Evolutionary conservation across 30 jellyfish, hydroid and myxozoan species (phyloP).

Genomic region (Catostylus mosaicus): DNA sequence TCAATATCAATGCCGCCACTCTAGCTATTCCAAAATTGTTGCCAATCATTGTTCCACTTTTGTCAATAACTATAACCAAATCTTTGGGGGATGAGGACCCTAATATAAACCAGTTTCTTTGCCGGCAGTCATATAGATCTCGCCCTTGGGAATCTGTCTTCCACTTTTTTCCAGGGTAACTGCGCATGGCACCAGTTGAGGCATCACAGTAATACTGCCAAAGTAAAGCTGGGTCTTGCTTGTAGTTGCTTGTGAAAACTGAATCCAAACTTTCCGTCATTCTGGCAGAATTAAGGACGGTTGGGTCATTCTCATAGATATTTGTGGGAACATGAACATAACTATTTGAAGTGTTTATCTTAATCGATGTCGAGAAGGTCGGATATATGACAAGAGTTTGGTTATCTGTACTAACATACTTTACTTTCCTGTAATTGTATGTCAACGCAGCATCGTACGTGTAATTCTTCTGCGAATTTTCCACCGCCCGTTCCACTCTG

Average conservation of each 20-base stretch:
- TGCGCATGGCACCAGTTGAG: conserved; percentile 77
- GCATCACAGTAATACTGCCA: conserved; percentile 90
- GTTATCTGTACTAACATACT: conserved; percentile 41
- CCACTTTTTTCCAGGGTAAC: conserved; percentile 83
- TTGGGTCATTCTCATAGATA: conserved; percentile 59
- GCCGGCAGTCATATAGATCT: conserved; percentile 77
- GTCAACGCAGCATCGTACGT: neutral
- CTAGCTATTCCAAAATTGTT: conserved; percentile 90
- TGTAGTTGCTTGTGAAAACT: conserved; percentile 54
- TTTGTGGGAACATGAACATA: conserved; percentile 93
- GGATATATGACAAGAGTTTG: conserved; percentile 30
- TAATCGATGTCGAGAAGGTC: conserved; percentile 50
- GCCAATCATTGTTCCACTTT: conserved; percentile 96
- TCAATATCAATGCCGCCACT: conserved; percentile 76
- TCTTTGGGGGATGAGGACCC: conserved; percentile 93
- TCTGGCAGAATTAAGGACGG: conserved; percentile 62
- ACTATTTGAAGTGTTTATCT: conserved; percentile 68
- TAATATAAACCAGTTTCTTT: conserved; percentile 75
- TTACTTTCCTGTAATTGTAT: conserved; percentile 35
- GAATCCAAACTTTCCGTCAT: conserved; percentile 72
- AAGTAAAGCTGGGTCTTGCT: conserved; percentile 50
- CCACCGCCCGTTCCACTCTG: conserved; percentile 25
- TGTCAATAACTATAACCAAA: conserved; percentile 76
- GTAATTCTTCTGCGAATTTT: conserved; percentile 11
- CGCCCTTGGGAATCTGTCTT: conserved; percentile 23